Base-by-base conservation (phyloP, 2,888 invertebrate genomes). In the Iphiclides podalirius region DNA sequence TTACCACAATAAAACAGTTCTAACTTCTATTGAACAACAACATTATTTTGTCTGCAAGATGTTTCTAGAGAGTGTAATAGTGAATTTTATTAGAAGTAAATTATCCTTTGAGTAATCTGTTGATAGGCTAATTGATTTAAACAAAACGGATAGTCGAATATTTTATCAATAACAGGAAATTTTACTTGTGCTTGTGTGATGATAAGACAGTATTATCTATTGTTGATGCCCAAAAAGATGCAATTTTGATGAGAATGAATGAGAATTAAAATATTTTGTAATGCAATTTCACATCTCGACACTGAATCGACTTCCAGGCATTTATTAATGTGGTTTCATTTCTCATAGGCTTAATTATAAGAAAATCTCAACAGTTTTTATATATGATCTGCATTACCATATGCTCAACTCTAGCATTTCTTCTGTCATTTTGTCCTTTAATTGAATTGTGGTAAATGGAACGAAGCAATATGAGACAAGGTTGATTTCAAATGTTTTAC, bases 391-490 rank as follows among this genome's bases (percentile, higher is more conserved):
- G 36, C 23, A 41, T 59, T 62, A 63, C 63, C 44, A n/a, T 61
- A 61, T 58, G 57, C 58, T 60, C 61, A 57, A 59, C 57, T 60
- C 46, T 59, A 36, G 53, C 54, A 56, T 54, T 60, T 61, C 34
- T 53, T 51, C 45, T 58, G 53, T 54, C 52, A 51, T 57, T 52
- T 55, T 52, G 47, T 53, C 41, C 44, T 47, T 44, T 39, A 15
- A 37, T 31, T 31, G 47, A 15, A 43, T 58, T 55, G 61, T 58
- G 49, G 52, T 58, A 56, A 62, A 58, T 44, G 56, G 55, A 61
- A 52, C 43, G 47, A 71, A 70, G 65, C 70, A 71, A 67, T 69
- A 67, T 59, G 54, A 58, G 55, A 55, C 64, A 56, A 51, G 54
- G 43, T 57, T 43, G 59, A 31, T 11, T 31, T 58, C 61, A 58